A percentile compares a stretch with the other conserved stretches of the same genome.
phyloP scores from a whole-genome alignment of 2,797 vertebrate genomes.

The Cynodonichthys magdalenae region DNA sequence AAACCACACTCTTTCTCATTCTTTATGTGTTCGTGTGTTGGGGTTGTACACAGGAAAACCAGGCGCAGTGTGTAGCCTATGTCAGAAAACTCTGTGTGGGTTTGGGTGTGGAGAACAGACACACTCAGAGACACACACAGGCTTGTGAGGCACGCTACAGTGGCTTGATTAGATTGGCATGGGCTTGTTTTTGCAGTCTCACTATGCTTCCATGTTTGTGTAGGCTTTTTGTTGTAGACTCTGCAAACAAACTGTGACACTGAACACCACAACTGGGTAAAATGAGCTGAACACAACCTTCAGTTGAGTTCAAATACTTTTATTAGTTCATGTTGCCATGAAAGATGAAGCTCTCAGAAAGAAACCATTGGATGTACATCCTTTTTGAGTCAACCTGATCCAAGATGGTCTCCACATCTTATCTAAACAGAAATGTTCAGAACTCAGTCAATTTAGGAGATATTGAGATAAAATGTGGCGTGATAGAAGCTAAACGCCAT shows the following conservation, averaged over 20 bases:
- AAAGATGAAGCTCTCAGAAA: too few species aligned
- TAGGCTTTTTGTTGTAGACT: constrained; percentile 49
- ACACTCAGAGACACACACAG: background rate
- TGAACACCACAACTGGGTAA: constrained; percentile 41
- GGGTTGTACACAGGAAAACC: constrained; percentile 45
- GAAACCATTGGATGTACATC: too few species aligned
- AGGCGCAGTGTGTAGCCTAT: constrained; percentile 58
- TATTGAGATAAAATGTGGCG: too few species aligned
- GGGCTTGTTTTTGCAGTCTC: constrained; percentile 53
- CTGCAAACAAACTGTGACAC: constrained; percentile 58
- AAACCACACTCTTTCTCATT: constrained; percentile 45
- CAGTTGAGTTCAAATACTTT: background rate
- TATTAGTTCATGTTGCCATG: background rate
- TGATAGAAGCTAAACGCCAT: too few species aligned
- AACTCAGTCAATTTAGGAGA: too few species aligned
- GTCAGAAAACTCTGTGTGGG: constrained; percentile 56
- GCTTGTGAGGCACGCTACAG: constrained; percentile 38
- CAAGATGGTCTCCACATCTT: too few species aligned
- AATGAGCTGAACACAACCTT: constrained; percentile 35
- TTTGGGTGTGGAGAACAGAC: constrained; percentile 58
- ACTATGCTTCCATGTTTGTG: constrained; percentile 61
- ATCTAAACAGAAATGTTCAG: too few species aligned
- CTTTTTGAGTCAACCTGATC: too few species aligned
- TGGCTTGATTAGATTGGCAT: constrained; percentile 65
- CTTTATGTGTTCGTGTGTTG: constrained; percentile 30